These are phyloP conservation scores for Chloebia gouldiae DNA, from an alignment of 2,113 vertebrate species.

Conservation along the genomic window DNA sequence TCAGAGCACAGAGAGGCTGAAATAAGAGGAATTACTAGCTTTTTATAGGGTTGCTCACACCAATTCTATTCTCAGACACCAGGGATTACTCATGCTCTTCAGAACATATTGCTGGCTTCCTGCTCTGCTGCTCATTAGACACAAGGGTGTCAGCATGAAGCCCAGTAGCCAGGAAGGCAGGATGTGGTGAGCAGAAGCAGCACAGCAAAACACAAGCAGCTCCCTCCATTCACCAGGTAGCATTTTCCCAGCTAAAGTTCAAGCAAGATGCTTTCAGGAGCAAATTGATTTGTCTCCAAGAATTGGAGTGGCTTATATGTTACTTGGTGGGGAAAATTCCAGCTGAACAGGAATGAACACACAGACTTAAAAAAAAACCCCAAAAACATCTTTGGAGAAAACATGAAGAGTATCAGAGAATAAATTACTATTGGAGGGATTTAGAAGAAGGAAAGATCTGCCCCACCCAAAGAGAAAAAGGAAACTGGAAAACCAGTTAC, in stretches of 20 bases:
- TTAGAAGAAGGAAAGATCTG: neutral
- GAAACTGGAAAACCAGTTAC: neutral
- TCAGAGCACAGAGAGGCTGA: neutral
- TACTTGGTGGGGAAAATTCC: neutral
- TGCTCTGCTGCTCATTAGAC: neutral
- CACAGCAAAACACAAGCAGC: neutral
- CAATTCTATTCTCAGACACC: slow-evolving; percentile 33
- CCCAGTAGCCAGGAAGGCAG: neutral
- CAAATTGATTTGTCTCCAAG: neutral
- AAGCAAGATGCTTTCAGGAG: neutral
- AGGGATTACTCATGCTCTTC: slow-evolving; percentile 26
- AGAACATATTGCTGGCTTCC: neutral
- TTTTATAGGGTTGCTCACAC: neutral
- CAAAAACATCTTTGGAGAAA: neutral
- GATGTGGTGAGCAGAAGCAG: neutral
- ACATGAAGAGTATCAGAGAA: neutral
- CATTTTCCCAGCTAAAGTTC: neutral
- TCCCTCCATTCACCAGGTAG: neutral
- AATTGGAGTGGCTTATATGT: neutral
- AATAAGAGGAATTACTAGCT: neutral
- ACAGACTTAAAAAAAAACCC: neutral
- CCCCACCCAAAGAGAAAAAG: neutral
- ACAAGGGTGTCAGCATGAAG: neutral
- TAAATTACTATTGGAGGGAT: neutral
- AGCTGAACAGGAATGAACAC: neutral